Evolutionary conservation across 2,797 vertebrate species (phyloP).

Genomic region (Oophaga sylvatica): DNA sequence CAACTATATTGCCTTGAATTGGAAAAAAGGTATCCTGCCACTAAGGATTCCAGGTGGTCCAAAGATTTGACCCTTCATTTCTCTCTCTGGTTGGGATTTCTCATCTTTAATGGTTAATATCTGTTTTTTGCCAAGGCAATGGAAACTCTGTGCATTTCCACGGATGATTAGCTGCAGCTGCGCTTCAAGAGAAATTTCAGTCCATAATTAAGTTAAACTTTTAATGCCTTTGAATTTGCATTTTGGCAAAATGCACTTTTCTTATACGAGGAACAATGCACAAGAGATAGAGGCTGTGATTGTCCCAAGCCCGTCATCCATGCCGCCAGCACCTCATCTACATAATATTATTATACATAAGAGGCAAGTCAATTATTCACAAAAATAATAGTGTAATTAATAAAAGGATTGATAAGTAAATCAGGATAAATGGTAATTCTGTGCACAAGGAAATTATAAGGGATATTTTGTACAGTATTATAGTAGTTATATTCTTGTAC

Average conservation of each 20-base stretch:
- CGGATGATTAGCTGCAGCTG: constrained; percentile 76
- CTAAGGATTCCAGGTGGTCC: not conserved
- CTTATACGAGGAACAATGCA: constrained; percentile 69
- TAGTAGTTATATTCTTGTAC: constrained; percentile 11
- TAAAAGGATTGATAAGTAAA: constrained; percentile 20
- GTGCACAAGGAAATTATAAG: too few species aligned
- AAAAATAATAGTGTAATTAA: constrained; percentile 61
- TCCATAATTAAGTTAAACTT: constrained; percentile 81
- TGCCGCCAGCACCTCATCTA: constrained; percentile 65
- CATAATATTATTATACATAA: constrained; percentile 62
- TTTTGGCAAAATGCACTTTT: constrained; percentile 73
- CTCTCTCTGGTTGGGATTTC: not conserved
- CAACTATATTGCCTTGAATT: not conserved
- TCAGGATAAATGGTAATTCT: not conserved
- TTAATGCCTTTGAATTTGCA: constrained; percentile 72
- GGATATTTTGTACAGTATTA: not conserved
- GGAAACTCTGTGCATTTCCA: constrained; percentile 68
- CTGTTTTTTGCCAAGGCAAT: constrained; percentile 50
- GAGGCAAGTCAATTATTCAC: constrained; percentile 69
- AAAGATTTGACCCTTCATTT: not conserved
- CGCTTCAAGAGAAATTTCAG: constrained; percentile 77
- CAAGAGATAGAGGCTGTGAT: constrained; percentile 70
- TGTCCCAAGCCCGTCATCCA: constrained; percentile 59
- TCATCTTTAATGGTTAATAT: constrained; percentile 7
- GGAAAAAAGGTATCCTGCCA: not conserved